A percentile compares a stretch with the other conserved stretches of the same genome.
phyloP scores from a whole-genome alignment of 2,113 vertebrate genomes.

The Clarias gariepinus region DNA sequence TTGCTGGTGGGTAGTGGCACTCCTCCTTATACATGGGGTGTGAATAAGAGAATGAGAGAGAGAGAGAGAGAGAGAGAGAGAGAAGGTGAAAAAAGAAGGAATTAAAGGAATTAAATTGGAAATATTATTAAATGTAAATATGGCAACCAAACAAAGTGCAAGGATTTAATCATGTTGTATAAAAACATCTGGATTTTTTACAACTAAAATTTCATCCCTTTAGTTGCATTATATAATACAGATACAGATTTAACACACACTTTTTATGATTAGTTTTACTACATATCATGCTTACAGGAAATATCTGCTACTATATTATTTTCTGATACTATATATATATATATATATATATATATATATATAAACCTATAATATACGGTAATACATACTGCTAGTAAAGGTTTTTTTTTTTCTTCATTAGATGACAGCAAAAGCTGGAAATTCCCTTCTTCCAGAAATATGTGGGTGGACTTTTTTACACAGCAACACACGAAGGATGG shows the following conservation, averaged over 20 bases:
- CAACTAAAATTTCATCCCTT: not conserved
- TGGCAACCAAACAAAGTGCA: not conserved
- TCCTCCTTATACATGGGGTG: constrained; percentile 92
- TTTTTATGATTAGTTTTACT: not conserved
- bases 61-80: not conserved
- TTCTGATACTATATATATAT: too few species aligned
- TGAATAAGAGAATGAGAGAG: constrained; percentile 51
- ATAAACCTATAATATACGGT: too few species aligned
- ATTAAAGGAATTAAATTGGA: not conserved
- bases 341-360: too few species aligned
- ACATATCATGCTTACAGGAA: not conserved
- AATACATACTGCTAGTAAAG: not conserved
- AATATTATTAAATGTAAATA: not conserved
- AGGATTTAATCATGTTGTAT: not conserved
- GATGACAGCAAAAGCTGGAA: constrained; percentile 27
- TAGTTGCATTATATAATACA: not conserved
- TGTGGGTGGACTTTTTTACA: constrained; percentile 21
- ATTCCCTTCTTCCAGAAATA: constrained; percentile 43
- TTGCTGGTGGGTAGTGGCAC: constrained; percentile 75
- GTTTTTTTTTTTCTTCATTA: not conserved
- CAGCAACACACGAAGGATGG: constrained; percentile 10
- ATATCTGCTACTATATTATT: not conserved
- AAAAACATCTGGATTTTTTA: not conserved
- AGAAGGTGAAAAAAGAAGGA: not conserved
- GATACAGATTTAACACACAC: not conserved